These are phyloP conservation scores for Smittia sp. DNA, from an alignment of 2,888 invertebrate genomes.

Conservation along the genomic window DNA sequence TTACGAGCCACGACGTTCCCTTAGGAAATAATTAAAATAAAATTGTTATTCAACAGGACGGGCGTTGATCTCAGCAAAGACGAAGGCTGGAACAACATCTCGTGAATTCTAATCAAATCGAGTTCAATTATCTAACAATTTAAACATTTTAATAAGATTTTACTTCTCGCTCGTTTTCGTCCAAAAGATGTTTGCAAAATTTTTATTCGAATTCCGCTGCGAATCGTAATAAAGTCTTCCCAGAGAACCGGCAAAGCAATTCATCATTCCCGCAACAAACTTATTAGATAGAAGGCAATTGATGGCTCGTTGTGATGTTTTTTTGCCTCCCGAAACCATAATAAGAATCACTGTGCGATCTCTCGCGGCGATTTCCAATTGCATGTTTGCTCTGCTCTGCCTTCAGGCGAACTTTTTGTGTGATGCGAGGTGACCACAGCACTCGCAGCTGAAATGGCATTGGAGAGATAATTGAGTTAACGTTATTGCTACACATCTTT, in stretches of 20 bases:
- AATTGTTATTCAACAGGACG: not conserved
- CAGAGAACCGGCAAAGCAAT: not conserved
- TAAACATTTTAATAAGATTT: not conserved
- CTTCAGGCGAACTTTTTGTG: not conserved
- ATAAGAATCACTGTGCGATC: constrained; percentile 8
- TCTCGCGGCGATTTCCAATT: not conserved
- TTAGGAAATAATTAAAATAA: constrained; percentile 10
- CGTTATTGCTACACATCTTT: constrained; percentile 4
- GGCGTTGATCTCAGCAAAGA: no score
- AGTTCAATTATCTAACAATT: not conserved
- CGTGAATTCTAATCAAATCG: not conserved
- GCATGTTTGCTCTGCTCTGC: not conserved
- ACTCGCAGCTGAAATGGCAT: not conserved
- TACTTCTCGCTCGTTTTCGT: not conserved
- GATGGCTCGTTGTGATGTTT: not conserved
- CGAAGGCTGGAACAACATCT: not conserved
- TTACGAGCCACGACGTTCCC: not conserved
- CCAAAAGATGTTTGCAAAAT: no score
- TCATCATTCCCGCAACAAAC: not conserved
- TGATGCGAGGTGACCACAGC: not conserved
- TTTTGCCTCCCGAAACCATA: not conserved
- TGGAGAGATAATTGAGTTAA: constrained; percentile 3
- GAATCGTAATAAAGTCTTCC: not conserved
- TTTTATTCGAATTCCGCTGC: not conserved
- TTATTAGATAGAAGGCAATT: not conserved